Evolutionary conservation across 2,888 invertebrate genomes (phyloP).

Genomic region (Rhabditophanes sp.): DNA sequence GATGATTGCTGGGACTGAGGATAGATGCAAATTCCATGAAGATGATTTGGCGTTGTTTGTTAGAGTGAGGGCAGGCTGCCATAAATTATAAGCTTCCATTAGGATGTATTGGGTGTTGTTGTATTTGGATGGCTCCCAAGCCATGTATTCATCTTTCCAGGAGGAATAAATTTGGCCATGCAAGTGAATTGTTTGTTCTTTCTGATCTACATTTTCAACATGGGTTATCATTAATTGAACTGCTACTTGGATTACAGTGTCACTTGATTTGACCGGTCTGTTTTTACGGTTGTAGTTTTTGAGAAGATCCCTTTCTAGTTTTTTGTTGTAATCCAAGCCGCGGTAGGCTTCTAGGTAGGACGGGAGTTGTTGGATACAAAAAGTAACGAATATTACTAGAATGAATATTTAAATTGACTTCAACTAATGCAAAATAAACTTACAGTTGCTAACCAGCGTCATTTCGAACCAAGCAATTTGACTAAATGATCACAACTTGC

Average conservation of each 20-base stretch:
- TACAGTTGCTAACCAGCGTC: no score
- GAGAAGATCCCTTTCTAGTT: constrained; percentile 13
- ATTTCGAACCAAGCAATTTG: no score
- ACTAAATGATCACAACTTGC: no score
- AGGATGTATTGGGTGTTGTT: constrained; percentile 20
- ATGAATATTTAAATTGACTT: no score
- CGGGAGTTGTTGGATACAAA: no score
- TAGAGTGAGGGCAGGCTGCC: constrained; percentile 41
- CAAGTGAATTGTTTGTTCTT: constrained; percentile 37
- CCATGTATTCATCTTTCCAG: constrained; percentile 38
- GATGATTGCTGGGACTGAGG: constrained; percentile 29
- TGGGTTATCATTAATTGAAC: constrained; percentile 31
- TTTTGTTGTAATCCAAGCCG: constrained; percentile 10
- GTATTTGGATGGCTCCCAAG: constrained; percentile 22
- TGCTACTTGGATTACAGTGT: constrained; percentile 22
- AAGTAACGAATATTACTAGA: constrained; percentile 5
- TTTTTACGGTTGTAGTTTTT: constrained; percentile 24
- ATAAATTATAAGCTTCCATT: constrained; percentile 28
- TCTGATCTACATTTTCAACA: constrained; percentile 38
- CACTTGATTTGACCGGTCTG: constrained; percentile 33
- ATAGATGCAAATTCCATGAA: constrained; percentile 36
- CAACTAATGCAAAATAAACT: no score
- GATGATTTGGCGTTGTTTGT: constrained; percentile 14
- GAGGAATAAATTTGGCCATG: constrained; percentile 34
- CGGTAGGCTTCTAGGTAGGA: no score